Conservation (phyloP, 2,113 vertebrate species). For the Argyrosomus japonicus region DNA sequence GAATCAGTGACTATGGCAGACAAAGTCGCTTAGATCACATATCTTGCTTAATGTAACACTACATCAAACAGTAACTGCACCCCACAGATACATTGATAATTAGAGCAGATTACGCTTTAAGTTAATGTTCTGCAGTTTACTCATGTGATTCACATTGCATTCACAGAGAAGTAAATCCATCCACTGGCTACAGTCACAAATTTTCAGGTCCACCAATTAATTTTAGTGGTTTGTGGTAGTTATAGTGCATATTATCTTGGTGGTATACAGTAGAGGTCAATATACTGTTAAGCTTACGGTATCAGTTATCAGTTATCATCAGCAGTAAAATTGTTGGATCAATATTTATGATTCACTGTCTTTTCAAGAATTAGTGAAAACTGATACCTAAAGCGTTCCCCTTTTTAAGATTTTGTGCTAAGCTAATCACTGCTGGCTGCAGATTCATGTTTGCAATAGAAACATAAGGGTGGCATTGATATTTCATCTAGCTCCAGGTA, state of each 20-base stretch:
- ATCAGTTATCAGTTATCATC: background rate
- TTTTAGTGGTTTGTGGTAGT: background rate
- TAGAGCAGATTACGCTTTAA: constrained; percentile 26
- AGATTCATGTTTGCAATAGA: background rate
- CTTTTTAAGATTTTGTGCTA: background rate
- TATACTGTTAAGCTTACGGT: background rate
- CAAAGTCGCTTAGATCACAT: background rate
- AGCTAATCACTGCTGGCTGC: background rate
- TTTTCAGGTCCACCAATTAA: background rate
- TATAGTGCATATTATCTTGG: background rate
- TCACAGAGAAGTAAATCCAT: background rate
- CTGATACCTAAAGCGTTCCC: background rate
- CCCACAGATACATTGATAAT: constrained; percentile 31
- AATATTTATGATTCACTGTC: too few species aligned
- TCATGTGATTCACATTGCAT: background rate
- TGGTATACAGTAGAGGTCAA: background rate
- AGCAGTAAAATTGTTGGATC: background rate
- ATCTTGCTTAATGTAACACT: background rate
- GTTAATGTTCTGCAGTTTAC: constrained; percentile 1
- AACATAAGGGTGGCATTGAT: background rate
- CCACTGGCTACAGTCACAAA: background rate
- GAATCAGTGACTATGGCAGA: background rate
- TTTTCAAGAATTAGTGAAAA: background rate
- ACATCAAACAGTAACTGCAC: constrained; percentile 6
- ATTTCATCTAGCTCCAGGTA: background rate